Base-by-base conservation (phyloP, 1,140 invertebrate species). In the Galendromus occidentalis region DNA sequence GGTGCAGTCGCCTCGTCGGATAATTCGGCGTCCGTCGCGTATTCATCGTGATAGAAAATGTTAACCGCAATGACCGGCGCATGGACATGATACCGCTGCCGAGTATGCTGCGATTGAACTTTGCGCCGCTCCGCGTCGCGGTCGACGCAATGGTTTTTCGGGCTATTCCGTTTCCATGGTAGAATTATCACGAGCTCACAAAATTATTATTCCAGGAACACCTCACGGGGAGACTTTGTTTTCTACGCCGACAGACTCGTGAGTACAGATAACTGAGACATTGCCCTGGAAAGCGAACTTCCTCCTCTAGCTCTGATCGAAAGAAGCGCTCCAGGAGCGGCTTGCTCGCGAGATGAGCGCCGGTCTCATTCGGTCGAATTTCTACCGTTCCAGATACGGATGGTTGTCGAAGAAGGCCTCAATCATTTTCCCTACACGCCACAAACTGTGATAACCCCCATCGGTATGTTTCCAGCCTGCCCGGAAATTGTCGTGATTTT, bases 341-440 rank as follows among this genome's bases (percentile, higher is more conserved):
- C n/a, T n/a, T n/a, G n/a, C n/a, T 44, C n/a, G 17, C n/a, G n/a
- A 12, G 14, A 44, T 44, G n/a, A 44, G 42, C 14, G 42, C 42
- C n/a, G 42, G 14, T 44, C 14, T 44, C 42, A 44, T 44, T 0
- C n/a, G 42, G 42, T 12, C n/a, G n/a, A 14, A n/a, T 14, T 14
- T 44, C 14, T 44, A n/a, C n/a, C 42, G 63, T 69, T 68, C 42
- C 73, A 93, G 74, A 95, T 96, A 71, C 82, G 91, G 25, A 77
- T 98, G 63, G 91, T 98, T 4, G 94, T 99, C 69, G 95, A 99
- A 78, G 94, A 98, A 78, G 95, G 92, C 69, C 79, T 99, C 39
- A 98, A 98, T 77, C 91, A 95, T 73, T 78, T 99, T 47, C 93
- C 94, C 28, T 97, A 95, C 74, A 84, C 85, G 7, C 84, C 87